Base-by-base conservation (phyloP, 2,888 invertebrate genomes). In the Macrophya alboannulata region DNA sequence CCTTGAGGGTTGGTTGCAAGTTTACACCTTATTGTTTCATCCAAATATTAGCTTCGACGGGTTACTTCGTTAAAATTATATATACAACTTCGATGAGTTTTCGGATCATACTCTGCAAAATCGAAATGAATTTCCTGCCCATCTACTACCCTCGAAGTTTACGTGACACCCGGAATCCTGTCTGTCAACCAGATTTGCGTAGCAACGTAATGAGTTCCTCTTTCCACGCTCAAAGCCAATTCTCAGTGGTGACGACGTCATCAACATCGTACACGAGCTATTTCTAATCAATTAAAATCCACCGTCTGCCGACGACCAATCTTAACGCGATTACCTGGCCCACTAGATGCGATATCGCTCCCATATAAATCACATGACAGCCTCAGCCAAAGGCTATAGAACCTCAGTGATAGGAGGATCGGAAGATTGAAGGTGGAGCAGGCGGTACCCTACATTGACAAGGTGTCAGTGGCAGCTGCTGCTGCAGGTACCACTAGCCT, bases 321-420 rank as follows among this genome's bases (percentile, higher is more conserved):
- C 90, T 90, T 91, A 89, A 90, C 87, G 88, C 89, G 92, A 92
- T 93, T 93, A 91, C 90, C 89, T 87, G 89, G 86, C 86, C 90
- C 87, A 87, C 86, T 89, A 90, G 90, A 90, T 90, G 89, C 88
- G 91, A 91, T 91, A 92, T 92, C 91, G 90, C 91, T 90, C 91
- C 89, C 90, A 88, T 90, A 92, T 92, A 92, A 92, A 93, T 92
- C 92, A 92, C 89, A 85, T 88, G 91, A 89, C 89, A 90, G 88
- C 88, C 87, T 89, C 89, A 86, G 85, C 87, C 85, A 85, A 82
- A 85, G 86, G 84, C 85, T 86, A 88, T 87, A 87, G 88, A 85
- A 81, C 21, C 59, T 62, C 21, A 15, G 40, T 43, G 62, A 55
- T 55, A 31, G 51, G 37, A 77, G 55, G 37, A 81, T 81, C 25